These are phyloP conservation scores for Tokudaia muenninki DNA, from an alignment of 2,797 vertebrate species.

Conservation along the genomic window DNA sequence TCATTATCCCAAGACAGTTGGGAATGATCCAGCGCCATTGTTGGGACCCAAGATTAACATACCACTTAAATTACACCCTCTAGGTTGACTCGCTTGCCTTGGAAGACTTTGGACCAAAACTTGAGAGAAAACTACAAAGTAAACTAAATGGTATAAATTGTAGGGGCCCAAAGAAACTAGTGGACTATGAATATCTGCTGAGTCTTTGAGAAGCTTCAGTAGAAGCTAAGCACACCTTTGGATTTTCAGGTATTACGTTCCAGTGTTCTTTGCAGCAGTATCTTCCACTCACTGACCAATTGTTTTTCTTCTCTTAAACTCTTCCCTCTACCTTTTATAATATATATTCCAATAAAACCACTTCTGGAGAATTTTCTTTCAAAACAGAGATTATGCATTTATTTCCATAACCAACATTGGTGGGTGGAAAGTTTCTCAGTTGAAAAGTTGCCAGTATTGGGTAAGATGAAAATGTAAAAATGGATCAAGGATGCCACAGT, in stretches of 20 bases:
- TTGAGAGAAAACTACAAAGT: not conserved
- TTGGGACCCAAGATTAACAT: not conserved
- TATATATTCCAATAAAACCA: not conserved
- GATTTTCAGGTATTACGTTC: not conserved
- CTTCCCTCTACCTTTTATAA: slow-evolving; percentile 5
- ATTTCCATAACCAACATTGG: not conserved
- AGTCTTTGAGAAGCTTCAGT: not conserved
- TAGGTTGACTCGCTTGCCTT: not conserved
- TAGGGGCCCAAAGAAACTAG: not conserved
- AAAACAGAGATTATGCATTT: slow-evolving; percentile 10
- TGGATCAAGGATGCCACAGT: not conserved
- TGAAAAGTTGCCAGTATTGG: not conserved
- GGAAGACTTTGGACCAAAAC: not conserved
- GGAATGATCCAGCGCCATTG: not conserved
- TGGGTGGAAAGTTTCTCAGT: not conserved
- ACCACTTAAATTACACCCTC: slow-evolving; percentile 50
- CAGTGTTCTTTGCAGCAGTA: not conserved
- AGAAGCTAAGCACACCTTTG: not conserved
- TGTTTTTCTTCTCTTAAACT: not conserved
- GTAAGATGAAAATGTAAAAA: not conserved
- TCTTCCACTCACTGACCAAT: slow-evolving; percentile 14
- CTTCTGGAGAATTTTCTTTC: not conserved
- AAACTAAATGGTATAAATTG: slow-evolving; percentile 7
- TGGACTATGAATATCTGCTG: not conserved
- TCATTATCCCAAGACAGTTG: not conserved